A percentile compares a stretch with the other conserved stretches of the same genome.
Evolutionary conservation across 2,113 vertebrate genomes (phyloP).

Genomic region (Rhegmatorhina hoffmannsi): DNA sequence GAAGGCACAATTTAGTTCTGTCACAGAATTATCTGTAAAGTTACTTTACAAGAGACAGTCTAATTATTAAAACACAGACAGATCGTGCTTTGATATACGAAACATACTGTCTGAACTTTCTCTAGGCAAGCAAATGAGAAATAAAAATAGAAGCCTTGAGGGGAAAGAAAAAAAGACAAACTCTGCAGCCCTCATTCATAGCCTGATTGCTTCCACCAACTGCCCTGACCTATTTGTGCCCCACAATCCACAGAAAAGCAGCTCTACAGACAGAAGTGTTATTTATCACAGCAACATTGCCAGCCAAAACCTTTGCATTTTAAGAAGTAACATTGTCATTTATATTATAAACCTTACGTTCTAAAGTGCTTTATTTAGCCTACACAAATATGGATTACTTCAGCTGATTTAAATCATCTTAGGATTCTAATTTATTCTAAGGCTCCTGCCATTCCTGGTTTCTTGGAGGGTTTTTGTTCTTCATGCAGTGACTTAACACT

Average conservation of each 20-base stretch:
- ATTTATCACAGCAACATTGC: neutral
- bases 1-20: neutral
- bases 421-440: neutral
- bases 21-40: neutral
- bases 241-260: neutral
- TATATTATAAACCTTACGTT: neutral
- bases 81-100: slow-evolving; percentile 14
- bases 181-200: neutral
- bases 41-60: slow-evolving; percentile 9
- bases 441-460: neutral
- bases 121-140: slow-evolving; percentile 21
- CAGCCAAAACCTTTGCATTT: neutral
- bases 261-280: neutral
- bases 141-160: slow-evolving; percentile 27
- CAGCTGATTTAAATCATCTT: neutral
- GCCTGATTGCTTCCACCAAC: neutral
- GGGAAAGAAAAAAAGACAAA: neutral
- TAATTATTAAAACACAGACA: slow-evolving; percentile 54
- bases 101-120: slow-evolving; percentile 32
- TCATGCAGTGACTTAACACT: neutral
- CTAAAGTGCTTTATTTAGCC: neutral
- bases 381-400: neutral
- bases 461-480: neutral
- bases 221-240: neutral
- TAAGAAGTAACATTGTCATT: neutral